These are phyloP conservation scores for Microcebus griseorufus DNA, from an alignment of 2,113 vertebrate species.

Conservation along the genomic window DNA sequence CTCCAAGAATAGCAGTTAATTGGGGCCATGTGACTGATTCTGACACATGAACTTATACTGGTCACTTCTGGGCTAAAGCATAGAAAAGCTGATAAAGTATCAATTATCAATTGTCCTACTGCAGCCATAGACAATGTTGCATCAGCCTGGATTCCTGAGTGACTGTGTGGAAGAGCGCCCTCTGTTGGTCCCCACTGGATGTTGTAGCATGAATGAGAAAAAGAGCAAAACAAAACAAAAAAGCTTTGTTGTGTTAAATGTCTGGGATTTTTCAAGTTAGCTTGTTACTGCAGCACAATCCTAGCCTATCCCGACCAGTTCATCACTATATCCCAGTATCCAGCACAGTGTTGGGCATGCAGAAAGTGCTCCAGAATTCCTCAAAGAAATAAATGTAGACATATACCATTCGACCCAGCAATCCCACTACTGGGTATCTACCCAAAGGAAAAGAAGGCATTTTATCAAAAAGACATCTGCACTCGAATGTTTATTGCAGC, in stretches of 20 bases:
- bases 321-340: neutral
- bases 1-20: slow-evolving; percentile 47
- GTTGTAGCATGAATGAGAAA: neutral
- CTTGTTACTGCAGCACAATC: neutral
- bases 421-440: too few species aligned
- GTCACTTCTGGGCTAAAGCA: neutral
- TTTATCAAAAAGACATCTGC: too few species aligned
- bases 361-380: neutral
- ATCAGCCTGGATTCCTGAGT: neutral
- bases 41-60: neutral
- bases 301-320: neutral
- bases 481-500: too few species aligned
- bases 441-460: too few species aligned
- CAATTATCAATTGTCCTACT: neutral
- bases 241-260: neutral
- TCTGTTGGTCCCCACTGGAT: neutral
- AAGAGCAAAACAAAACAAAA: neutral
- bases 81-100: neutral
- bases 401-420: too few species aligned
- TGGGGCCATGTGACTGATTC: slow-evolving; percentile 41
- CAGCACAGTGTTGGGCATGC: neutral
- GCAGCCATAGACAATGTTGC: neutral
- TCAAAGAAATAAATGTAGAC: too few species aligned
- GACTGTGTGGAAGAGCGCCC: neutral
- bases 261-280: slow-evolving; percentile 12